A percentile compares a stretch with the other conserved stretches of the same genome.
Evolutionary conservation across 37 sponge, comb jelly and placozoan species (phyloP).

Genomic region (Ianthella basta): DNA sequence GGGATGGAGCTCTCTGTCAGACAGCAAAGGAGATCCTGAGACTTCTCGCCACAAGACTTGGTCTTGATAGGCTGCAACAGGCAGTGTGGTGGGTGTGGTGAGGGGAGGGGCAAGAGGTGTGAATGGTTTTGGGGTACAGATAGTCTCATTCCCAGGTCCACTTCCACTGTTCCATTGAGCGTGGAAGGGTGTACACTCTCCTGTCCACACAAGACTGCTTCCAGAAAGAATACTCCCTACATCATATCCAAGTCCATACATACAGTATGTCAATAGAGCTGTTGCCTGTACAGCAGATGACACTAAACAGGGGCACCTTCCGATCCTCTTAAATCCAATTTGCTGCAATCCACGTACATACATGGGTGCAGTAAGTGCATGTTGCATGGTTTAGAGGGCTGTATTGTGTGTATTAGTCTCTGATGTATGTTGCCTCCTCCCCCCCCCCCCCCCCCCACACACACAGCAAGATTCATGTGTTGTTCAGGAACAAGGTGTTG

Average conservation of each 20-base stretch:
- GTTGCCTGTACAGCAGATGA: too few species aligned
- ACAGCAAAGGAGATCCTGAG: not conserved
- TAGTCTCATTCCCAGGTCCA: too few species aligned
- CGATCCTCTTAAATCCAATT: too few species aligned
- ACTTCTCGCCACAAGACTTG: not conserved
- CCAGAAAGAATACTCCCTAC: not conserved
- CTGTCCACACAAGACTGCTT: too few species aligned
- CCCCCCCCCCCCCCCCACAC: not conserved
- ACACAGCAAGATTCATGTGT: not conserved
- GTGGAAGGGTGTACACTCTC: too few species aligned
- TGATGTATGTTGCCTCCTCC: not conserved
- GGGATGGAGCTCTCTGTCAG: not conserved
- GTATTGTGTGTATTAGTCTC: not conserved
- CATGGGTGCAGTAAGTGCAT: not conserved
- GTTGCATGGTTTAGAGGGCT: not conserved
- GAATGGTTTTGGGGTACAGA: too few species aligned
- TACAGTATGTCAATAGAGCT: too few species aligned
- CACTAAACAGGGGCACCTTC: too few species aligned
- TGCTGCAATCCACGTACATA: too few species aligned
- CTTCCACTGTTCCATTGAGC: too few species aligned
- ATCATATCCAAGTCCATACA: not conserved
- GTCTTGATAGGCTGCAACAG: slow-evolving; percentile 8
- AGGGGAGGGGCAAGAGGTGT: too few species aligned
- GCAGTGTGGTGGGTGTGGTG: slow-evolving; percentile 3
- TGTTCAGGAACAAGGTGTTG: not conserved